Evolutionary conservation across 2,113 vertebrate species (phyloP), one percentile per base, ranked within the genome.

Genomic region (Erythrolamprus reginae): DNA sequence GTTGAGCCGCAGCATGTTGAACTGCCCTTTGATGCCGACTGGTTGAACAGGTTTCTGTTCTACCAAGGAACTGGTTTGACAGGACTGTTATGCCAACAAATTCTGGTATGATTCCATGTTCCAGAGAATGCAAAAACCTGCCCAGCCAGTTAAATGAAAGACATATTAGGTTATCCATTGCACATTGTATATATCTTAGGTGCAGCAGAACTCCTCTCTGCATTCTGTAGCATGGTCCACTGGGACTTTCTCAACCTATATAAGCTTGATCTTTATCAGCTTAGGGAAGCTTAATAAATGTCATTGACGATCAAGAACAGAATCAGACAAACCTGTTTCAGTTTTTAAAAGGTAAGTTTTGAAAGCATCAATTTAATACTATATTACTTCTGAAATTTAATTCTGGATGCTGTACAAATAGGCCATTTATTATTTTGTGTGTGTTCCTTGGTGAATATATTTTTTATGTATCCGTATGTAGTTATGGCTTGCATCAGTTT

Each of bases 111-210:
- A 97, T 97, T 98, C 97, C 97, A 97, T 96, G 97, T 97, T 97
- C 96, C 97, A 96, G 97, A 97, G 97, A 97, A 96, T 95, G 96
- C 94, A 97, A 94, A 97, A 98, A 98, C 98, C 98, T 98, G 98
- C 97, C 97, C 96, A 96, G 97, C 97, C 96, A 98, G 98, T 98
- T 98, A 97, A 97, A 98, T 98, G 97, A 98, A 98, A 98, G 97
- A 96, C 97, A 97, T 97, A 98, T 98, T 98, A 97, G 97, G 97
- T 98, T 98, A 98, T 97, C 97, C 97, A 97, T 96, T 97, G 97
- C 97, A 96, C 97, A 96, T 96, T 96, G 96, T 97, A 96, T 97
- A 97, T 96, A 97, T 97, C 95, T 96, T 93, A 97, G 97, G 97
- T 95, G 97, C 96, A 97, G 95, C 96, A 96, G 95, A 95, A 93